phyloP scores from a whole-genome alignment of 2,113 vertebrate genomes.

The Bostrychus sinensis region DNA sequence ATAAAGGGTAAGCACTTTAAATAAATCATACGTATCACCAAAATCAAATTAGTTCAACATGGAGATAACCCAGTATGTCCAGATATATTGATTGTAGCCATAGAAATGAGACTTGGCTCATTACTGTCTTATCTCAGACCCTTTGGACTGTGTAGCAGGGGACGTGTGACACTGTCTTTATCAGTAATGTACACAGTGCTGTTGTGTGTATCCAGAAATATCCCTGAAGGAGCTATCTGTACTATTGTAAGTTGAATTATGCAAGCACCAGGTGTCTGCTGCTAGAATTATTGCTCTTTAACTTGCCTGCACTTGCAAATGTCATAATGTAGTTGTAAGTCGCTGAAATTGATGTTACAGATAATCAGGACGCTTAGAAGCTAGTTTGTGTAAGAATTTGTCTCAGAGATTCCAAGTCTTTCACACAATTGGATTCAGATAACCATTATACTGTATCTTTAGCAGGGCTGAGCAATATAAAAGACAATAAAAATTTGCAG shows the following conservation, averaged over 20 bases:
- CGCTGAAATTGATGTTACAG: not conserved
- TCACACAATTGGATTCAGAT: no score
- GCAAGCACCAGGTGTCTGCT: constrained; percentile 5
- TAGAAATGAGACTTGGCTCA: not conserved
- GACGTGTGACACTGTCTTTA: constrained; percentile 15
- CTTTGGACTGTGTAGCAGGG: constrained; percentile 51
- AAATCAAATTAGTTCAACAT: no score
- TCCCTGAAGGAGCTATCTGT: not conserved
- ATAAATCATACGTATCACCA: no score
- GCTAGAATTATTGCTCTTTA: not conserved
- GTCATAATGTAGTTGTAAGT: not conserved
- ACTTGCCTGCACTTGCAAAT: not conserved
- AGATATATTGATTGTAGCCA: not conserved
- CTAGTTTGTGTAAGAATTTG: no score
- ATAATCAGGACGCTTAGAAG: no score
- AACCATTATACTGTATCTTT: no score
- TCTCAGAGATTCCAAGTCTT: no score
- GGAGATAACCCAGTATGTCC: no score
- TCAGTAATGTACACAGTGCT: constrained; percentile 2
- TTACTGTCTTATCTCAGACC: constrained; percentile 50
- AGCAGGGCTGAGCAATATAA: no score
- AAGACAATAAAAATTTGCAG: no score
- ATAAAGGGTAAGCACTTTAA: no score
- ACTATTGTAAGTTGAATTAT: not conserved
- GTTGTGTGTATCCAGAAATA: not conserved